Base-by-base conservation (phyloP, 2,797 vertebrate genomes). In the Acipenser oxyrinchus region DNA sequence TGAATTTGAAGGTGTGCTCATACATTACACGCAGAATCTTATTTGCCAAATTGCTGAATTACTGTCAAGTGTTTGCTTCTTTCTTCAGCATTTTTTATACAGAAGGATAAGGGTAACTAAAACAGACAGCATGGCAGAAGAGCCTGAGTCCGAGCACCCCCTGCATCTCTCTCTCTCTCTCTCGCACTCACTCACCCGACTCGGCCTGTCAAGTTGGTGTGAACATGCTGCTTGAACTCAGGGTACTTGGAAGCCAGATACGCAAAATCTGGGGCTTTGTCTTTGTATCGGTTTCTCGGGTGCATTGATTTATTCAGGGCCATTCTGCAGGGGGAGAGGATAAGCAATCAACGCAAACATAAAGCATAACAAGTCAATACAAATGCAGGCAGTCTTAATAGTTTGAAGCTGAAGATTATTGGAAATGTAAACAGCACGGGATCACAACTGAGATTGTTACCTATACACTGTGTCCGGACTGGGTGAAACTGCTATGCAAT, bases 241-340 rank as follows among this genome's bases (percentile, higher is more conserved):
- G 91, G 91, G 69, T 95, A 94, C 78, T 93, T 94, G 66, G 93
- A 89, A 37, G 94, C 92, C 78, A 95, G 73, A 76, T 92, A 90
- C 0, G 90, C 86, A 68, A 96, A 96, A 68, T 95, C 92, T 8
- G 94, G 93, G 3, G 93, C 92, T 73, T 89, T 93, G 78, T 95
- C 94, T 79, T 93, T 94, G 81, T 95, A 95, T 10, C 92, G 91
- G 79, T 96, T 95, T 76, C 92, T 84, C 70, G 90, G 91, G 78
- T 94, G 93, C 93, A 95, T 94, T 60, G 92, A 93, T 72, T 91
- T 94, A 76, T 93, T 94, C 55, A 93, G 82, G 61, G 93, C 86
- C 93, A 95, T 95, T 76, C 63, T 71, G 65, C 62, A 65, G 58
- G 62, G 62, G 64, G 50, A 70, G 7, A 72, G 51, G 61, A 51